Evolutionary conservation across 2,797 vertebrate genomes (phyloP).

Genomic region (Cirrhinus molitorella): DNA sequence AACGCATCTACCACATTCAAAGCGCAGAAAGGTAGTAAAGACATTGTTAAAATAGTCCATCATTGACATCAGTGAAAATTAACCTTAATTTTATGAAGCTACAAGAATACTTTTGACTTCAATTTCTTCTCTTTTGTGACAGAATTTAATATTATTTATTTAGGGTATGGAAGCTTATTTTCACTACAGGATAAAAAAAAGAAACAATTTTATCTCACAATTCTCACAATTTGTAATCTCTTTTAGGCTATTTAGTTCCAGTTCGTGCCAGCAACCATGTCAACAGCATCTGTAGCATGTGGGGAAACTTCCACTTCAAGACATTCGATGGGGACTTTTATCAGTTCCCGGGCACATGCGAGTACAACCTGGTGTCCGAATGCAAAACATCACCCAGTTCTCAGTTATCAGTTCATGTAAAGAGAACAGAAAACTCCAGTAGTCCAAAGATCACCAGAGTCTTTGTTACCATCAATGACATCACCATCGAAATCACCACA

Average conservation of each 20-base stretch:
- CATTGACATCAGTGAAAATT: too few relatives aligned
- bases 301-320: slow-evolving; percentile 93
- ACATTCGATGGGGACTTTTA: slow-evolving; percentile 91
- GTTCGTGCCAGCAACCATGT: slow-evolving; percentile 81
- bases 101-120: too few relatives aligned
- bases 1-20: too few relatives aligned
- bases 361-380: slow-evolving; percentile 92
- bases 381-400: slow-evolving; percentile 80
- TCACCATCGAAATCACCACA: slow-evolving; percentile 77
- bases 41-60: too few relatives aligned
- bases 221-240: too few relatives aligned
- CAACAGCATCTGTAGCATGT: slow-evolving; percentile 92
- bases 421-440: slow-evolving; percentile 67
- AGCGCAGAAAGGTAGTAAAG: too few relatives aligned
- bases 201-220: too few relatives aligned
- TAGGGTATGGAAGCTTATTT: too few relatives aligned
- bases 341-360: slow-evolving; percentile 87
- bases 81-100: too few relatives aligned
- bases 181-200: too few relatives aligned
- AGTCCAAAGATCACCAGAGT: slow-evolving; percentile 80
- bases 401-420: slow-evolving; percentile 90
- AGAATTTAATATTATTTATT: too few relatives aligned
- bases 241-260: slow-evolving; percentile 52
- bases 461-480: slow-evolving; percentile 81
- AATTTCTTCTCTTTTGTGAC: too few relatives aligned